Evolutionary conservation across 1,140 invertebrate species (phyloP), one percentile per base, ranked within the genome.

Genomic region (Drosophila neocordata): DNA sequence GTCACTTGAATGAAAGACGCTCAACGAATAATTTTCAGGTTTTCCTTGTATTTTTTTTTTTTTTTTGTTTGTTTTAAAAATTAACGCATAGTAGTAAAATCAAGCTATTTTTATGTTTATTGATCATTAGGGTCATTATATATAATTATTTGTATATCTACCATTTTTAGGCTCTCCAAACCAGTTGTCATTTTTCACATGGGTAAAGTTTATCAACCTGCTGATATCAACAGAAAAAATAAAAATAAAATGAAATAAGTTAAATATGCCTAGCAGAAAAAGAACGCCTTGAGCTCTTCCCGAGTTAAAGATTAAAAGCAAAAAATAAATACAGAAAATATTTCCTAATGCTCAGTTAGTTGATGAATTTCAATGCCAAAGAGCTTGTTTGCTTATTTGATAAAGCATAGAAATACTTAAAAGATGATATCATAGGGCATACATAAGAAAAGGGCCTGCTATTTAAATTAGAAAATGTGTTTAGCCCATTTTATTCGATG

Each of bases 41-140:
- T 63, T 55, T 35, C 35, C 37, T 75, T 69, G n/a, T n/a, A n/a
- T 51, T 68, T 73, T 84, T 72, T 69, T 79, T 62, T 61, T 74
- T 51, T 62, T 66, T 59, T 55, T 82, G 73, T 87, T 87, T 87
- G 77, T 72, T 69, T 88, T 69, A 88, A 88, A 82, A 79, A 88
- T 87, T 87, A 88, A 79, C 82, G 75, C 78, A 82, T 79, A 76
- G 65, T 15, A 8, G 41, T n/a, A n/a, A n/a, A 44, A 15, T 48
- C 15, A 20, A 20, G 41, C 11, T 48, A 48, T 48, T 69, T 67
- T 65, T 72, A 68, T 73, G 75, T 82, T 75, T 88, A 87, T 82
- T 82, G 81, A 85, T 85, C 83, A 87, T 82, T 87, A 83, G 78
- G 82, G 82, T 82, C 78, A 75, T 78, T 84, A 80, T 70, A 57